phyloP scores from a whole-genome alignment of 2,888 invertebrate genomes.

The Xanthorhoe designata region DNA sequence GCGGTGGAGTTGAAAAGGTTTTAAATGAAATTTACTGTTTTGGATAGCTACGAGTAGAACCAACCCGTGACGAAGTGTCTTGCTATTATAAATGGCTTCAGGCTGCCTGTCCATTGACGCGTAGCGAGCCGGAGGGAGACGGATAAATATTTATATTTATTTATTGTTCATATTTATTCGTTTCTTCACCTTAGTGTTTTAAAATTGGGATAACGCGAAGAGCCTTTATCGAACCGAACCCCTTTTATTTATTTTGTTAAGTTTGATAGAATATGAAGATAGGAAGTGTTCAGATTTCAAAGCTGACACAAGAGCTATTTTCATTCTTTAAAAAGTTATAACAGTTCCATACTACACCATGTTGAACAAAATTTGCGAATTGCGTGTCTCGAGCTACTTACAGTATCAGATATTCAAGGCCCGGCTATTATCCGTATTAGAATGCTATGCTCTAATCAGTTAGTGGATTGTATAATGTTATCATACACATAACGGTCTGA shows the following conservation, averaged over 20 bases:
- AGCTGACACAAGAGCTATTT: not conserved
- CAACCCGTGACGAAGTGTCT: slow-evolving; percentile 6
- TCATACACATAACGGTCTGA: slow-evolving; percentile 30
- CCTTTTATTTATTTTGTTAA: not conserved
- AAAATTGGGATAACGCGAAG: slow-evolving; percentile 8
- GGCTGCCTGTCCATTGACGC: too few relatives aligned
- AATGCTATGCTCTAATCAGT: slow-evolving; percentile 35
- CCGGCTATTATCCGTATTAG: slow-evolving; percentile 35
- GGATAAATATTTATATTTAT: too few relatives aligned
- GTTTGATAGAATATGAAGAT: not conserved
- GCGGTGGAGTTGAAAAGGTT: slow-evolving; percentile 40
- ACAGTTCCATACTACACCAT: not conserved
- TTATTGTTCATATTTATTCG: too few relatives aligned
- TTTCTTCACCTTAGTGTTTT: too few relatives aligned
- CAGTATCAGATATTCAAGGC: slow-evolving; percentile 40
- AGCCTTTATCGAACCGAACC: not conserved
- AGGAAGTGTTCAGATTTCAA: slow-evolving; percentile 1
- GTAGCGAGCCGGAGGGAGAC: too few relatives aligned
- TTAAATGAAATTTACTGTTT: slow-evolving; percentile 38
- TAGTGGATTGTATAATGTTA: slow-evolving; percentile 35
- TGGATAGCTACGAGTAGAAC: slow-evolving; percentile 21
- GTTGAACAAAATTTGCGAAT: slow-evolving; percentile 40
- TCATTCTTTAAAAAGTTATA: not conserved
- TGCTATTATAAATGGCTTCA: slow-evolving; percentile 13
- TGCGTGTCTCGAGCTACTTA: slow-evolving; percentile 41